Base-by-base conservation (phyloP, 2,797 vertebrate species). In the Paedocypris micromegethes region DNA sequence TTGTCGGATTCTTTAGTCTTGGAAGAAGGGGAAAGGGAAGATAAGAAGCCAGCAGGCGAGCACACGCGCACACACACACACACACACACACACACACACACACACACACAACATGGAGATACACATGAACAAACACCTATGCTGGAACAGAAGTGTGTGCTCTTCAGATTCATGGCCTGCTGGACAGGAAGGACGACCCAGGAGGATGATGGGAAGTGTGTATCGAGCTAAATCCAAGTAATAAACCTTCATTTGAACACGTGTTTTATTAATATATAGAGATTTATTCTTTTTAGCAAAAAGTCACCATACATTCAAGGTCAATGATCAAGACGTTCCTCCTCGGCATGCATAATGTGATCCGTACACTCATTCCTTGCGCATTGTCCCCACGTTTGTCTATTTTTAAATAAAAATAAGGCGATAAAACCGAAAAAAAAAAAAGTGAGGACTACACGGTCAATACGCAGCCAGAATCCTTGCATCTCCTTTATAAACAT, bases 261-360 rank as follows among this genome's bases (percentile, higher is more conserved):
- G 84, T 85, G 77, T 83, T 89, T 90, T 91, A 90, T 91, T 90
- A 90, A 91, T 91, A 90, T 91, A 91, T 88, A 91, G 85, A 89
- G 86, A 86, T 90, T 88, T 91, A 89, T 90, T 89, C 84, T 86
- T 84, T 84, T 89, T 88, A 86, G 89, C 90, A 91, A 89, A 91
- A 91, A 91, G 84, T 90, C 89, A 91, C 89, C 88, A 89, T 90
- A 91, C 90, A 91, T 90, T 90, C 88, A 90, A 86, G 79, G 87
- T 89, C 88, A 87, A 87, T 84, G 81, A 83, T 81, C 71, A 85
- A 80, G 75, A 86, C 86, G 82, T 86, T 84, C 84, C 87, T 87
- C 87, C 85, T 89, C 80, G 83, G 88, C 90, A 91, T 91, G 90
- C 90, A 90, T 86, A 87, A 84, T 82, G 84, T 88, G 84, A 86